Evolutionary conservation across 1,140 invertebrate species (phyloP), one percentile per base, ranked within the genome.

Genomic region (Drosophila insularis): DNA sequence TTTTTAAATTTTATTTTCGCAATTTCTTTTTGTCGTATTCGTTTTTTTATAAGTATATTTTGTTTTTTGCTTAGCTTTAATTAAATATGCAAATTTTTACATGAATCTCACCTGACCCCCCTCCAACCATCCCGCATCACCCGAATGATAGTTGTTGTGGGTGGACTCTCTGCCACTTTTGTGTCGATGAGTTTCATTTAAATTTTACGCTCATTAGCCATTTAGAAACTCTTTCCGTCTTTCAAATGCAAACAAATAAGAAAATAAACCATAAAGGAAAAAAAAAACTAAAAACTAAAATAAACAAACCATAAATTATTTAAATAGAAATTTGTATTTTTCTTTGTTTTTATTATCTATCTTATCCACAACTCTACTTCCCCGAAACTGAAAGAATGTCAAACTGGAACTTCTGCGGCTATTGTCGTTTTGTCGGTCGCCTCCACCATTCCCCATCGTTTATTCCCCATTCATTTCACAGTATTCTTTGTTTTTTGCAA

Each of bases 61-160:
- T 19, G 7, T 19, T 35, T 71, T 63, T 58, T 53, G 13, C 54
- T 54, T 58, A 10, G 19, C 32, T 46, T 69, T 53, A 78, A 86
- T 87, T 87, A 79, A 79, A 69, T 72, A 86, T 86, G 78, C 75
- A 79, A 86, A 87, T 87, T 63, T 59, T 64, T 69, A 63, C 64
- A 73, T 53, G 60, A 46, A 75, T 54, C 55, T 35, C 32, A 46
- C 35, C 35, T 37, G 35, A 10, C 53, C 37, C 55, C 50, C 27
- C 35, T 11, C 35, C 4, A n/a, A n/a, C n/a, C n/a, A n/a, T n/a
- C n/a, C n/a, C n/a, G n/a, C n/a, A n/a, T n/a, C n/a, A n/a, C n/a
- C n/a, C n/a, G n/a, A n/a, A n/a, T 37, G 35, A 37, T 37, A 13
- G 35, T 17, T 17, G 17, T 50, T 43, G 60, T 27, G 60, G 60